phyloP scores from a whole-genome alignment of 2,797 vertebrate genomes.

The Phoxinus dragarum region DNA sequence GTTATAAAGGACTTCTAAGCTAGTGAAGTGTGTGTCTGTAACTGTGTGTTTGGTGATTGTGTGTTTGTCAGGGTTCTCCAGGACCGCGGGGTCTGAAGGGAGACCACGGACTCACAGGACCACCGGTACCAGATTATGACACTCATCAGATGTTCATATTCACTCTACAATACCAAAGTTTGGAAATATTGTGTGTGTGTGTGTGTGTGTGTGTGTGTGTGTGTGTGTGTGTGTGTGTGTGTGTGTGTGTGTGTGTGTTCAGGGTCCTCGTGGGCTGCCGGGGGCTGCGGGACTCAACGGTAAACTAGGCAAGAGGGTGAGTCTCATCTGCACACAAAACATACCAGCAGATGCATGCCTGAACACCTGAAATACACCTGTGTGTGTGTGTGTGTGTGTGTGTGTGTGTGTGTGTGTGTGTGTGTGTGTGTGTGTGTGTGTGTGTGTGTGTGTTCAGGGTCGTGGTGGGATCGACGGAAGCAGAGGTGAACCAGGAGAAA shows the following conservation, averaged over 20 bases:
- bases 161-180: not conserved
- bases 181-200: too few species aligned
- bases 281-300: slow-evolving; percentile 86
- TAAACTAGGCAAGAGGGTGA: slow-evolving; percentile 90
- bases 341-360: not conserved
- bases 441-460: slow-evolving; percentile 77
- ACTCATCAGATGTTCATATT: not conserved
- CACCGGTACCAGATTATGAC: slow-evolving; percentile 77
- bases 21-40: slow-evolving; percentile 5
- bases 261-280: slow-evolving; percentile 87
- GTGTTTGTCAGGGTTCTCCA: slow-evolving; percentile 79
- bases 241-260: slow-evolving; percentile 21
- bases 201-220: not conserved
- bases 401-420: slow-evolving; percentile 16
- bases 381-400: slow-evolving; percentile 22
- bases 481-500: slow-evolving; percentile 90
- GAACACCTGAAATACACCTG: slow-evolving; percentile 3
- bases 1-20: not conserved
- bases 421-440: slow-evolving; percentile 6
- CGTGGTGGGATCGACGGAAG: slow-evolving; percentile 88
- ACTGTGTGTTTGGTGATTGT: not conserved
- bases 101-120: slow-evolving; percentile 84
- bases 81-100: slow-evolving; percentile 90
- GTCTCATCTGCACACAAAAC: slow-evolving; percentile 38
- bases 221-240: not conserved